These are phyloP conservation scores for Caprella mutica DNA, from an alignment of 2,888 invertebrate species.

Conservation along the genomic window DNA sequence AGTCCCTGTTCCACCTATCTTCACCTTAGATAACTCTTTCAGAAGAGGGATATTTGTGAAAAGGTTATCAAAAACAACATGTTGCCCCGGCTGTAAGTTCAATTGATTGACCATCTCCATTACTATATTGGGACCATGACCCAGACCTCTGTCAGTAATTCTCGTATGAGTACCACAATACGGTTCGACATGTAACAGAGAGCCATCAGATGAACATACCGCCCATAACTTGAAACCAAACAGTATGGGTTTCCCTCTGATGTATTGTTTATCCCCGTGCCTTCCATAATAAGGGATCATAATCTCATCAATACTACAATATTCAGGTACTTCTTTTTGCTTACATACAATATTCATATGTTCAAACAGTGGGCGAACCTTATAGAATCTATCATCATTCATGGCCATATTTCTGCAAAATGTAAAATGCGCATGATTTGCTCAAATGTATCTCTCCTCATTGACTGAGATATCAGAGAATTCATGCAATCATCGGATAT, in stretches of 20 bases:
- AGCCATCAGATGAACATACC: constrained; percentile 12
- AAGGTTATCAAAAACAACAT: no score
- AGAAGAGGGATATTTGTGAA: no score
- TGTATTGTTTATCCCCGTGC: constrained; percentile 10
- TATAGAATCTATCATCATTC: background rate
- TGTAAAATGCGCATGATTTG: no score
- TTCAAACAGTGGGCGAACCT: constrained; percentile 11
- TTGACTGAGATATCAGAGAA: no score
- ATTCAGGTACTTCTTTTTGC: constrained; percentile 2
- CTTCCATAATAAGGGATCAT: constrained; percentile 13
- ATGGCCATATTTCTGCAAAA: constrained; percentile 3
- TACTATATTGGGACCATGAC: background rate
- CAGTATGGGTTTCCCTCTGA: constrained; percentile 10
- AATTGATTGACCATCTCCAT: constrained; percentile 8
- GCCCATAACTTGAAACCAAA: constrained; percentile 14
- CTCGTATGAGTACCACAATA: background rate
- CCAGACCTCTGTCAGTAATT: background rate
- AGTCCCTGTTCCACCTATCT: no score
- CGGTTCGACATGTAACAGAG: constrained; percentile 5
- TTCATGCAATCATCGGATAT: no score
- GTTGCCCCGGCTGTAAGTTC: no score
- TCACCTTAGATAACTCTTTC: no score
- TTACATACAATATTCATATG: constrained; percentile 6
- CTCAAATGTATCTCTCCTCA: no score
- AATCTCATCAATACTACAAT: constrained; percentile 10